These are phyloP conservation scores for Drosophila nigromelanica DNA, from an alignment of 1,140 invertebrate species.

Conservation along the genomic window DNA sequence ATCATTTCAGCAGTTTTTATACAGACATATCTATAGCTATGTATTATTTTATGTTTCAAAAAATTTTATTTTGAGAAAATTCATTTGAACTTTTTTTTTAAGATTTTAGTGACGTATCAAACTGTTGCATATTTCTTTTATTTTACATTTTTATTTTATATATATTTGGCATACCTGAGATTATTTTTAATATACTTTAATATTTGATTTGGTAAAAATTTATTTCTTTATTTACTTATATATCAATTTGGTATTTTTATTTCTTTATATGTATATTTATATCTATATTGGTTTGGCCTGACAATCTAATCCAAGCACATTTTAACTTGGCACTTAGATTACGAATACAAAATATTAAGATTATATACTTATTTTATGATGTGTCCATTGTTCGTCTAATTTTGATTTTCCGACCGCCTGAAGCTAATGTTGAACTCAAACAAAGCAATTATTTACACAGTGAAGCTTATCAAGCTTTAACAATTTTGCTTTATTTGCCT, in stretches of 20 bases:
- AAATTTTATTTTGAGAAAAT: too few relatives aligned
- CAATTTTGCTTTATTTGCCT: constrained; percentile 61
- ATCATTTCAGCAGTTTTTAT: neutral
- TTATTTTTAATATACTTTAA: too few relatives aligned
- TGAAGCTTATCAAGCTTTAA: constrained; percentile 34
- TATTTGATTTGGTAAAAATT: neutral
- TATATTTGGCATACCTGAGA: neutral
- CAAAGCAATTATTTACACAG: constrained; percentile 47
- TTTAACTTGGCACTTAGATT: constrained; percentile 36
- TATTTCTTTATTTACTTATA: constrained; percentile 4
- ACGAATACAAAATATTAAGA: constrained; percentile 11
- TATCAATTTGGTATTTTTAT: constrained; percentile 2
- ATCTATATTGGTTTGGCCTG: constrained; percentile 38
- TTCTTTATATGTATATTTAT: neutral
- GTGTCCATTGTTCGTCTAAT: constrained; percentile 7
- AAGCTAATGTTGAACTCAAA: constrained; percentile 3
- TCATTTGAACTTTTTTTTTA: too few relatives aligned
- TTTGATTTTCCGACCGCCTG: constrained; percentile 39
- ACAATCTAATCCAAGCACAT: constrained; percentile 60
- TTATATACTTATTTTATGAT: constrained; percentile 15
- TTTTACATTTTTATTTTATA: constrained; percentile 8
- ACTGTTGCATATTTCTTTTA: too few relatives aligned
- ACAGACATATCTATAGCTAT: constrained; percentile 21
- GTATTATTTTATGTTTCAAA: neutral
- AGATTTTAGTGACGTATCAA: too few relatives aligned